Percentiles rank a stretch among this genome's conserved stretches.
phyloP scores from a whole-genome alignment of 2,113 vertebrate genomes.

The Pseudopodoces humilis region DNA sequence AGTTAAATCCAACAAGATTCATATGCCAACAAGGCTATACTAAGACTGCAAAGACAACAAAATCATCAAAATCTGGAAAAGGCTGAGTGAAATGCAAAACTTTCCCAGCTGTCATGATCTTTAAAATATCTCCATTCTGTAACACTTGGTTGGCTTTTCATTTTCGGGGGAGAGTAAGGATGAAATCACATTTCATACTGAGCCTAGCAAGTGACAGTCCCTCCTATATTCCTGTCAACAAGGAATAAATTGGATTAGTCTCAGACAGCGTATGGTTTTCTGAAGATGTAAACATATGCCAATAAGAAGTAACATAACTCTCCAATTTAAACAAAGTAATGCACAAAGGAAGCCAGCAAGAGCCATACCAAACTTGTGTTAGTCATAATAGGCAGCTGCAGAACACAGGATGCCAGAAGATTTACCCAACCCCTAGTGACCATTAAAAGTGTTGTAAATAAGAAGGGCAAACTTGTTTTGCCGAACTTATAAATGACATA shows the following conservation, averaged over 20 bases:
- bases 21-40: background rate
- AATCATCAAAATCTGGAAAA: background rate
- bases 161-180: constrained; percentile 26
- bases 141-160: constrained; percentile 13
- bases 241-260: constrained; percentile 54
- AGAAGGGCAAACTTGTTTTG: constrained; percentile 30
- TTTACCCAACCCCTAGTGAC: constrained; percentile 22
- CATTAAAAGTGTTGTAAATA: background rate
- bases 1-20: background rate
- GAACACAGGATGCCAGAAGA: background rate
- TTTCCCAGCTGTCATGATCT: constrained; percentile 1
- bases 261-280: constrained; percentile 16
- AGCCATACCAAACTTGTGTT: constrained; percentile 26
- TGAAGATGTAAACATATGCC: constrained; percentile 44
- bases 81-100: background rate
- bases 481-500: background rate
- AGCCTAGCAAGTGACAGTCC: constrained; percentile 37
- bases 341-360: constrained; percentile 34
- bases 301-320: constrained; percentile 49
- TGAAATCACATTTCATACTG: constrained; percentile 28
- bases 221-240: constrained; percentile 56
- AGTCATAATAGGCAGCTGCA: constrained; percentile 63
- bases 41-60: background rate
- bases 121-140: constrained; percentile 12
- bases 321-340: constrained; percentile 49